Evolutionary conservation across 2,797 vertebrate species (phyloP).

Genomic region (Lerista edwardsae): DNA sequence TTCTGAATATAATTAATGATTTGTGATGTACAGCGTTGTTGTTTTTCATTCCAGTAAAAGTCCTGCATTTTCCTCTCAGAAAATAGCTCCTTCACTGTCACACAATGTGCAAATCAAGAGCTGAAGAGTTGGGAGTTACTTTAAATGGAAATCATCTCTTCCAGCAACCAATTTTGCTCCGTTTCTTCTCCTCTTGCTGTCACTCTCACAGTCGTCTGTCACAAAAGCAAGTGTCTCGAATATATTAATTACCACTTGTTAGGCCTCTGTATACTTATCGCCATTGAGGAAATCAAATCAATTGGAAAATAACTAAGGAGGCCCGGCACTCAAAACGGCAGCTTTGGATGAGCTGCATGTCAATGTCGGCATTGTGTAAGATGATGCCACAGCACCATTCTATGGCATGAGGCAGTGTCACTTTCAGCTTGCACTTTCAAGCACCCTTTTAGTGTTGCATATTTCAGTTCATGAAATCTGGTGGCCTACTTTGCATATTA

Average conservation of each 20-base stretch:
- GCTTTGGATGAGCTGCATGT: slow-evolving; percentile 35
- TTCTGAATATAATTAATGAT: neutral
- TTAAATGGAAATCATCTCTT: slow-evolving; percentile 57
- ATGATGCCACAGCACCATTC: slow-evolving; percentile 50
- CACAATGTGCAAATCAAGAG: slow-evolving; percentile 56
- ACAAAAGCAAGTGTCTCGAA: slow-evolving; percentile 62
- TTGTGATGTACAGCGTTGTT: neutral
- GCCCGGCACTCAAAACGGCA: slow-evolving; percentile 40
- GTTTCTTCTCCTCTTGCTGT: slow-evolving; percentile 38
- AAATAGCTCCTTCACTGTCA: slow-evolving; percentile 39
- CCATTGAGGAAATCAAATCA: slow-evolving; percentile 64
- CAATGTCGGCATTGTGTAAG: slow-evolving; percentile 52
- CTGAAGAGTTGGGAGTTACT: slow-evolving; percentile 55
- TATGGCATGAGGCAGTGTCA: slow-evolving; percentile 54
- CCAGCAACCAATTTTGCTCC: slow-evolving; percentile 52
- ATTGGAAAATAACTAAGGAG: slow-evolving; percentile 66
- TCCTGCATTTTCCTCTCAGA: neutral
- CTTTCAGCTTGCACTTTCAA: slow-evolving; percentile 25
- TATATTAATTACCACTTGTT: slow-evolving; percentile 66
- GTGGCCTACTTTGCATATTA: too few species aligned
- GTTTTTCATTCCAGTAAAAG: neutral
- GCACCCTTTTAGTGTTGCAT: too few species aligned
- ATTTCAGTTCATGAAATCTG: too few species aligned
- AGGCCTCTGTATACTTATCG: slow-evolving; percentile 49
- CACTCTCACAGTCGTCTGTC: slow-evolving; percentile 48